Evolutionary conservation across 1,140 invertebrate genomes (phyloP), one percentile per base, ranked within the genome.

Genomic region (Scaptomyza montana): DNA sequence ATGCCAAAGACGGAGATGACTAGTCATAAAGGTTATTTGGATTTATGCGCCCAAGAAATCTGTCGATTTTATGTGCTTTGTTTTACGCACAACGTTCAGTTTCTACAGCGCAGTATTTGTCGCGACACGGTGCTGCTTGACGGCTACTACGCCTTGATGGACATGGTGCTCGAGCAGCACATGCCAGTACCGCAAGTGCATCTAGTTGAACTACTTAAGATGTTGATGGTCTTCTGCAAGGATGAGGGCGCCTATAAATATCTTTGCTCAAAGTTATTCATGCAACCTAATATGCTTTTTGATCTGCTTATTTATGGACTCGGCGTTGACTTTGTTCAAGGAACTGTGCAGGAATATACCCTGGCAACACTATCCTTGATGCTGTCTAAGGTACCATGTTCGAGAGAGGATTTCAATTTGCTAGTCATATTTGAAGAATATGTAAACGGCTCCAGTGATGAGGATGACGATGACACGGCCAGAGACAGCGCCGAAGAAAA

Each of bases 171-270:
- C 43, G 36, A 63, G 2, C 12, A 28, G 47, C 56, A 4, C 5
- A n/a, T 12, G n/a, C 39, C 12, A 5, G 19, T 62, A 9, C 36
- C 50, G 10, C 49, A 77, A 7, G n/a, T 19, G 2, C 39, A 74
- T 16, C 8, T 80, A 21, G 12, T 73, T 5, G 53, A 75, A 5
- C 36, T 89, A 0, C 19, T 91, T 0, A 87, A 90, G 49, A 2
- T 91, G 6, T 50, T 91, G 0, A 46, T 91, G 54, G 76, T 91
- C 0, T 61, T 91, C 33, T 82, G 74, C 28, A 89, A 85, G 61
- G 86, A 91, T 41, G 2, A 39, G 0, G 79, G 67, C 33, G 41
- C 85, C 3, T 72, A 71, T 36, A 57, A 69, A 1, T 76, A 66
- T 28, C 41, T 90, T 9, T n/a, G 12, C n/a, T 5, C 4, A 3